A percentile compares a stretch with the other conserved stretches of the same genome.
phyloP scores from a whole-genome alignment of 2,797 vertebrate species.

The Delichon dasypus region DNA sequence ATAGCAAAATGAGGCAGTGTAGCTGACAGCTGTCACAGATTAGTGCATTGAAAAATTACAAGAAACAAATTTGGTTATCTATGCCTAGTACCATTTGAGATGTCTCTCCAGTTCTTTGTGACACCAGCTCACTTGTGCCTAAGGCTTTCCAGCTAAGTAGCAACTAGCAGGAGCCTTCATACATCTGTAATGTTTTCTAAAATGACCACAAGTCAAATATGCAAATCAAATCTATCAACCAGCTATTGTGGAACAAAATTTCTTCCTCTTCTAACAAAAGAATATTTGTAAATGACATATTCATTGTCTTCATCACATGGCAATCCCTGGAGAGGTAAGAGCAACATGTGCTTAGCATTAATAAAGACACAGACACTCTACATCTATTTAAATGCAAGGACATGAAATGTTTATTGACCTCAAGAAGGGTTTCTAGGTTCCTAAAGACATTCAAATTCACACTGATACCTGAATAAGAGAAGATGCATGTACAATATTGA shows the following conservation, averaged over 20 bases:
- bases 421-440: neutral
- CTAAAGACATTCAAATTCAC: neutral
- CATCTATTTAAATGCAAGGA: neutral
- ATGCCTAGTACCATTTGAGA: neutral
- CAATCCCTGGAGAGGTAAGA: neutral
- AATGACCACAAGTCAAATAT: neutral
- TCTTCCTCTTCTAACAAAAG: neutral
- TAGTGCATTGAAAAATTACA: constrained; percentile 15
- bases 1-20: neutral
- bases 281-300: neutral
- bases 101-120: neutral
- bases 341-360: neutral
- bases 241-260: neutral
- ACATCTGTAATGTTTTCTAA: neutral
- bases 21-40: constrained; percentile 36
- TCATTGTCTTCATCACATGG: neutral
- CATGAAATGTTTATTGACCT: neutral
- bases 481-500: neutral
- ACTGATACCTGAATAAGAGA: neutral
- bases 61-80: constrained; percentile 25
- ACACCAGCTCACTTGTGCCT: neutral
- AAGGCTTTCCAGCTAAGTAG: neutral
- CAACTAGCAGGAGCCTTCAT: neutral
- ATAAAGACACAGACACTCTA: neutral
- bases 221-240: neutral